Conservation (phyloP, 2,113 vertebrate species). For the Mustelus asterias region DNA sequence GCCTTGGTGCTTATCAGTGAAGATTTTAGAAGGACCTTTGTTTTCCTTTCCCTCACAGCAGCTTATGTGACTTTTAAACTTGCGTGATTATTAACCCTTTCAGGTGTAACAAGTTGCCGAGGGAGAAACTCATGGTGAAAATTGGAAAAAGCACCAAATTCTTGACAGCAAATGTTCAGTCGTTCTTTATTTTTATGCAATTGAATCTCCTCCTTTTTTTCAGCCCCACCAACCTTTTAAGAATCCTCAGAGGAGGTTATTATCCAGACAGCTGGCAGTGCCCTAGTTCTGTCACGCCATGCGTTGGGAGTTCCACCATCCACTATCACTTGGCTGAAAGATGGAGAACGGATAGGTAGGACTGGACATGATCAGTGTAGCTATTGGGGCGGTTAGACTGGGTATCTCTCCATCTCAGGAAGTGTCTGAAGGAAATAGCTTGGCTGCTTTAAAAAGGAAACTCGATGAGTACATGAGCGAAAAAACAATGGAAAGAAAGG, state of each 20-base stretch:
- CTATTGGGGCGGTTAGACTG: background rate
- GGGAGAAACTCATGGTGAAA: background rate
- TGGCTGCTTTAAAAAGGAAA: background rate
- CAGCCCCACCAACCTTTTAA: constrained; percentile 57
- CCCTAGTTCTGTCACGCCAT: constrained; percentile 66
- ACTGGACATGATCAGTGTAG: background rate
- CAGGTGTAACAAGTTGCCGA: background rate
- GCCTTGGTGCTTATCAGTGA: too few relatives aligned
- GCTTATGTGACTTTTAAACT: too few relatives aligned
- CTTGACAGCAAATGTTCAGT: background rate
- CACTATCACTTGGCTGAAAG: constrained; percentile 75
- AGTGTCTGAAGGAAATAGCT: background rate
- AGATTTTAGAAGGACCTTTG: too few relatives aligned
- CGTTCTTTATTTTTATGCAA: background rate
- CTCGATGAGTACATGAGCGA: background rate
- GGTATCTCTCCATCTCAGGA: background rate
- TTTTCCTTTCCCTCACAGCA: too few relatives aligned
- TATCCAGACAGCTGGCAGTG: constrained; percentile 61
- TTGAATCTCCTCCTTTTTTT: constrained; percentile 37
- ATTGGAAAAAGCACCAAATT: background rate
- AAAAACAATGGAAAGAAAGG: background rate
- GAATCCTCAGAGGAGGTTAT: constrained; percentile 58
- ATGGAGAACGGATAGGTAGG: constrained; percentile 69
- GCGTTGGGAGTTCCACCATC: constrained; percentile 59
- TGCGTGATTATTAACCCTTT: too few relatives aligned